Evolutionary conservation across 2,888 invertebrate genomes (phyloP), one percentile per base, ranked within the genome.

Genomic region (Pristionchus maxplancki): DNA sequence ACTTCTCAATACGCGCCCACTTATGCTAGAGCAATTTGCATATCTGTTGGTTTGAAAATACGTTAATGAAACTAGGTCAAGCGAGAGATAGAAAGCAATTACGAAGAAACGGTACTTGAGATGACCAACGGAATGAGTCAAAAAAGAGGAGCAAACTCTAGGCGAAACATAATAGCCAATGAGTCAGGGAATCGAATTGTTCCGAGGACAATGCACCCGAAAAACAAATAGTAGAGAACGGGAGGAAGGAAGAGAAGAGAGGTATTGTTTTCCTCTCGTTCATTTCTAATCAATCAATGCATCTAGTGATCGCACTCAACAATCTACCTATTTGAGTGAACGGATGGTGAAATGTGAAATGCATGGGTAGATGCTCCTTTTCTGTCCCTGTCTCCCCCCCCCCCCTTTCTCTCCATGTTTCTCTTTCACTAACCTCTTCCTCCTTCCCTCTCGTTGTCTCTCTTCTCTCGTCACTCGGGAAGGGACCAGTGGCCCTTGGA

Each of bases 331-430:
- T 48, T 78, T 44, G 34, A 44, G 44, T 48, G 71, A 78, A 78
- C 44, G 40, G n/a, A 50, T 50, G 50, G 50, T 50, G 58, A 48
- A 48, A n/a, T 24, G 78, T 48, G 78, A 78, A 78, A 78, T 48
- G 78, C n/a, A 78, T 78, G 78, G 48, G 44, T 48, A n/a, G 44
- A n/a, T 78, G 78, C 37, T 78, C 78, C 78, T 78, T 78, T 44
- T 44, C 78, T 28, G 78, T 15, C 78, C 82, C 11, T 48, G n/a
- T n/a, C 28, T 24, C 28, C 28, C 34, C 20, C n/a, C 78, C 53
- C 53, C 44, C 24, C 34, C 82, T 53, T 28, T 82, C 50, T 71
- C 28, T 11, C 11, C 44, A 9, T 11, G 8, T 74, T 20, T 74
- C 24, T 40, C 44, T 48, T 48, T 48, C 78, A n/a, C 48, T 48